Conservation (phyloP, 2,888 invertebrate species). For the Euplexia lucipara region DNA sequence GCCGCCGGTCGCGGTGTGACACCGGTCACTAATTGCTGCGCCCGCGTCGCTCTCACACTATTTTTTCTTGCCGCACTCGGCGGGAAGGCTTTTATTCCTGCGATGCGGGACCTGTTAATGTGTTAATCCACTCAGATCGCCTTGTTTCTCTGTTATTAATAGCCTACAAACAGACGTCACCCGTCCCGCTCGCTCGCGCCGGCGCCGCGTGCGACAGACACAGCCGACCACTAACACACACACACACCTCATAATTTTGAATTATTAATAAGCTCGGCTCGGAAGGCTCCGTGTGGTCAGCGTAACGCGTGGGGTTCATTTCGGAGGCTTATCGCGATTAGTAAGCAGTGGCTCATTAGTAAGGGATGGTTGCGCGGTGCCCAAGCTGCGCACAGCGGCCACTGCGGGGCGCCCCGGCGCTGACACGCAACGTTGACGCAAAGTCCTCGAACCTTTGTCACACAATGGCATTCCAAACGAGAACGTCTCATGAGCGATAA, state of each 20-base stretch:
- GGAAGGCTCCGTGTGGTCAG: slow-evolving; percentile 43
- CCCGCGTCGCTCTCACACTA: slow-evolving; percentile 69
- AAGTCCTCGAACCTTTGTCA: slow-evolving; percentile 32
- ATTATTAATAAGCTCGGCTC: slow-evolving; percentile 59
- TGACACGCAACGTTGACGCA: slow-evolving; percentile 38
- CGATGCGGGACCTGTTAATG: slow-evolving; percentile 83
- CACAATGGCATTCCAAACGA: slow-evolving; percentile 62
- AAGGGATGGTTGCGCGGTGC: slow-evolving; percentile 70
- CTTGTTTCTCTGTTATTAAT: slow-evolving; percentile 86
- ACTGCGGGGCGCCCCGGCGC: slow-evolving; percentile 4
- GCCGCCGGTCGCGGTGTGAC: slow-evolving; percentile 30
- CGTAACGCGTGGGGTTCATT: slow-evolving; percentile 47
- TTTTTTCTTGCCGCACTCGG: slow-evolving; percentile 75
- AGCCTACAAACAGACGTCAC: slow-evolving; percentile 79
- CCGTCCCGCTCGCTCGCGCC: slow-evolving; percentile 68
- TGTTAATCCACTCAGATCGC: slow-evolving; percentile 88
- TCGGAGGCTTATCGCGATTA: slow-evolving; percentile 63
- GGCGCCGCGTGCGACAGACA: slow-evolving; percentile 50
- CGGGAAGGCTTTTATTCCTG: slow-evolving; percentile 87
- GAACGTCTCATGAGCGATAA: slow-evolving; percentile 56
- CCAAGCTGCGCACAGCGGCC: slow-evolving; percentile 10
- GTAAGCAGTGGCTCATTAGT: slow-evolving; percentile 70
- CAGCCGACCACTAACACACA: slow-evolving; percentile 26
- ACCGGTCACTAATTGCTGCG: slow-evolving; percentile 73
- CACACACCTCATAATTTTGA: slow-evolving; percentile 53